Percentiles rank a stretch among this genome's conserved stretches.
Conservation (phyloP, 2,888 invertebrate species). For the Neuroscelio doddi region DNA sequence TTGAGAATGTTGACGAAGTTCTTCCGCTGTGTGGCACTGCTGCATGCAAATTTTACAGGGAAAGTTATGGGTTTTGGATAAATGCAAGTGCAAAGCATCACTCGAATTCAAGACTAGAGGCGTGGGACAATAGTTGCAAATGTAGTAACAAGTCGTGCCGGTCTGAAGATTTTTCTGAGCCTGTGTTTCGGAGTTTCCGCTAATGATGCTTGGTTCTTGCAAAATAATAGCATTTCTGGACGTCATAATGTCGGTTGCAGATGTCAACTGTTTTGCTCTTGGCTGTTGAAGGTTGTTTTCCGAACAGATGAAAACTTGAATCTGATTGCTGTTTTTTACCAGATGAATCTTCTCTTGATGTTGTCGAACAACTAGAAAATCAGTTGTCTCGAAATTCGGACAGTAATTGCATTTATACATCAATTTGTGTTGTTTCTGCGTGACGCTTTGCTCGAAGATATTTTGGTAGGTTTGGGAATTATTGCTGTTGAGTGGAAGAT, state of each 20-base stretch:
- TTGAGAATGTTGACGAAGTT: not conserved
- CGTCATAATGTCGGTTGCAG: too few relatives aligned
- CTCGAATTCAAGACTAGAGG: conserved; percentile 17
- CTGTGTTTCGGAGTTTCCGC: not conserved
- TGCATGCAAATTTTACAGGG: not conserved
- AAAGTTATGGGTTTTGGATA: not conserved
- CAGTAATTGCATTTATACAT: conserved; percentile 21
- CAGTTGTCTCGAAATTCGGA: conserved; percentile 6
- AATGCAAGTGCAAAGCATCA: not conserved
- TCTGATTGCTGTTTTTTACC: too few relatives aligned
- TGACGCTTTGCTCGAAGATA: not conserved
- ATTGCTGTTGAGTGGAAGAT: not conserved
- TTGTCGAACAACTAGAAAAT: not conserved
- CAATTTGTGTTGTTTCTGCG: not conserved
- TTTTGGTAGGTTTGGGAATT: not conserved
- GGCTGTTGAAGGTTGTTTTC: too few relatives aligned
- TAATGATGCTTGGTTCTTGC: too few relatives aligned
- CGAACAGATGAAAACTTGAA: too few relatives aligned
- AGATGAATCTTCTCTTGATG: conserved; percentile 4
- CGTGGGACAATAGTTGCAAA: conserved; percentile 17
- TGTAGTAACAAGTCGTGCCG: not conserved
- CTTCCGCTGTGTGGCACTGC: not conserved
- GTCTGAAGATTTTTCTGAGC: too few relatives aligned
- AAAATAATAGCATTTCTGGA: too few relatives aligned
- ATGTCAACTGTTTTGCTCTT: too few relatives aligned